Base-by-base conservation (phyloP, 2,888 invertebrate species). In the Pammene fasciana region DNA sequence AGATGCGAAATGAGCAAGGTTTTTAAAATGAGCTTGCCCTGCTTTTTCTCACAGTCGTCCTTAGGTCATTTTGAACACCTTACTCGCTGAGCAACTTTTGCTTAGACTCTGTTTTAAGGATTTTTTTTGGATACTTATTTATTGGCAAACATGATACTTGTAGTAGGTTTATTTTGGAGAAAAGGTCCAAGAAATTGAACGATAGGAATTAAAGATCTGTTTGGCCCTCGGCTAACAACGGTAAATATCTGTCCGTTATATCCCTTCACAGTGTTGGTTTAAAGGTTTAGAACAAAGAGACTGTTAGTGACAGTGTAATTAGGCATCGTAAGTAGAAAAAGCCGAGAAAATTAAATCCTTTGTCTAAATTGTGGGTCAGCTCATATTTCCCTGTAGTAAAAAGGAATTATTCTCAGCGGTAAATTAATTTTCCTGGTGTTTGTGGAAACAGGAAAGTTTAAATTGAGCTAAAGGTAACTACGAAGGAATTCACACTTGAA, bases 241-340 rank as follows among this genome's bases (percentile, higher is more conserved):
- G 2, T 52, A 8, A 6, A 52, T 8, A 36, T 54, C 54, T 54
- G 13, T 34, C 4, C 34, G 18, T 11, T 16, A 48, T 52, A 54
- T 8, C 13, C n/a, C 54, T 34, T n/a, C 54, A 34, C n/a, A 54
- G n/a, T 38, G 38, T 38, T 38, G 38, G 38, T 50, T 18, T 14
- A 60, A 82, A 82, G 79, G 78, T 79, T 80, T 79, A 75, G 74
- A 75, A 73, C 73, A 74, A 78, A 76, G 76, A 75, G 72, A 72
- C 75, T 82, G 79, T 74, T 72, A 76, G 71, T 73, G 78, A 77
- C 79, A 79, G 77, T 75, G 75, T 82, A 82, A 82, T 82, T 79
- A 81, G 77, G 75, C 75, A 75, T 71, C 72, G 76, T 75, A 74
- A 72, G 64, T 74, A 74, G 65, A 70, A 71, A 73, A 71, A 74